phyloP scores from a whole-genome alignment of 37 sponge, comb jelly and placozoan genomes.

The Halisarca cf. caerulea region DNA sequence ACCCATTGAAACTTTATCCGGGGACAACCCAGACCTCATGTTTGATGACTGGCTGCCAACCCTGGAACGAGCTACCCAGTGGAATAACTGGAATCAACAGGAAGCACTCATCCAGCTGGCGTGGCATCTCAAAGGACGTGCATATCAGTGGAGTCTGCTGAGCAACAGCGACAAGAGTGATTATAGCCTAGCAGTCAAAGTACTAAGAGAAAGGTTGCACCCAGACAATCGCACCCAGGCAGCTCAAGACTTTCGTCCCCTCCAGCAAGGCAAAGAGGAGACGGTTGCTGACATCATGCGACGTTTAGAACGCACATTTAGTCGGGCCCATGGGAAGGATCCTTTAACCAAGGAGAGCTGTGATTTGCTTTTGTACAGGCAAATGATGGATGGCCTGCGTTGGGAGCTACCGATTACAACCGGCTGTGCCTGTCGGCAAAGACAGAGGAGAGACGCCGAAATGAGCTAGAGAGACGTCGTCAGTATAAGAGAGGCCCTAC shows the following conservation, averaged over 20 bases:
- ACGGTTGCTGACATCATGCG: constrained; percentile 40
- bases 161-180: constrained; percentile 4
- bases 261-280: constrained; percentile 21
- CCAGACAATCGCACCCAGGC: constrained; percentile 27
- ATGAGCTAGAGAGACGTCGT: constrained; percentile 16
- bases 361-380: constrained; percentile 13
- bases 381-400: constrained; percentile 30
- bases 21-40: background rate
- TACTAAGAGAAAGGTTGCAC: constrained; percentile 10
- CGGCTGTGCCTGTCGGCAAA: constrained; percentile 28
- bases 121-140: constrained; percentile 40
- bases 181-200: background rate
- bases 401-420: background rate
- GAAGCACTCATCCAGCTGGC: constrained; percentile 44
- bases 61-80: constrained; percentile 26
- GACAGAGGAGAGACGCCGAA: constrained; percentile 14
- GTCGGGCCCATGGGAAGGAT: constrained; percentile 36
- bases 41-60: constrained; percentile 49
- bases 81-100: constrained; percentile 48
- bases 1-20: constrained; percentile 37
- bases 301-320: constrained; percentile 39
- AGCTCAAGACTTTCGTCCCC: constrained; percentile 51
- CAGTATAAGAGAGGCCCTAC: constrained; percentile 8
- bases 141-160: constrained; percentile 43
- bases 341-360: constrained; percentile 35